These are phyloP conservation scores for Anabacerthia variegaticeps DNA, from an alignment of 2,797 vertebrate genomes.

Conservation along the genomic window DNA sequence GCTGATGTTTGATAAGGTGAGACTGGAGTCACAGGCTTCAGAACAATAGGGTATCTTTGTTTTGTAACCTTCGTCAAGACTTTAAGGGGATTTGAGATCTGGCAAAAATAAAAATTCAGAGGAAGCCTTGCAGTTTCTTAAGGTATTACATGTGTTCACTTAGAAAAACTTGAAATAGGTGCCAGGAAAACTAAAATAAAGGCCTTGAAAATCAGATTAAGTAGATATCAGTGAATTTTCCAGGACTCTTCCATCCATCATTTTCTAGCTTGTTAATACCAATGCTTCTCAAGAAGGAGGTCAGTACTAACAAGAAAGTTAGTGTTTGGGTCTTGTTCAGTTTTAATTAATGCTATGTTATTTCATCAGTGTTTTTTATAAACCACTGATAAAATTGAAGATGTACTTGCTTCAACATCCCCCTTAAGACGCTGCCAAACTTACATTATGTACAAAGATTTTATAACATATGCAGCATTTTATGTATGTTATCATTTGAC, in stretches of 20 bases:
- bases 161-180: not conserved
- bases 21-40: not conserved
- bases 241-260: not conserved
- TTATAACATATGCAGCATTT: not conserved
- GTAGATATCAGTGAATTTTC: constrained; percentile 20
- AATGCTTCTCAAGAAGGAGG: not conserved
- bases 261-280: not conserved
- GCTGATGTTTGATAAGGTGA: not conserved
- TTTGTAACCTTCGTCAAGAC: not conserved
- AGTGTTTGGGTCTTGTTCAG: not conserved
- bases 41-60: not conserved
- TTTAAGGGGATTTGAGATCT: not conserved
- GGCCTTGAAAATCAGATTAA: constrained; percentile 14
- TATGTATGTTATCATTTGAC: not conserved
- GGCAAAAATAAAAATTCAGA: not conserved
- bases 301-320: not conserved
- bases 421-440: not conserved
- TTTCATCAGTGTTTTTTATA: not conserved
- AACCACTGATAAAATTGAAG: not conserved
- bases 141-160: not conserved
- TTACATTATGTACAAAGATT: not conserved
- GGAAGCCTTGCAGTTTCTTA: not conserved
- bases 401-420: not conserved
- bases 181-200: constrained; percentile 25
- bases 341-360: not conserved